A percentile compares a stretch with the other conserved stretches of the same genome.
phyloP scores from a whole-genome alignment of 2,888 invertebrate genomes.

The Drosophila kanekoi region DNA sequence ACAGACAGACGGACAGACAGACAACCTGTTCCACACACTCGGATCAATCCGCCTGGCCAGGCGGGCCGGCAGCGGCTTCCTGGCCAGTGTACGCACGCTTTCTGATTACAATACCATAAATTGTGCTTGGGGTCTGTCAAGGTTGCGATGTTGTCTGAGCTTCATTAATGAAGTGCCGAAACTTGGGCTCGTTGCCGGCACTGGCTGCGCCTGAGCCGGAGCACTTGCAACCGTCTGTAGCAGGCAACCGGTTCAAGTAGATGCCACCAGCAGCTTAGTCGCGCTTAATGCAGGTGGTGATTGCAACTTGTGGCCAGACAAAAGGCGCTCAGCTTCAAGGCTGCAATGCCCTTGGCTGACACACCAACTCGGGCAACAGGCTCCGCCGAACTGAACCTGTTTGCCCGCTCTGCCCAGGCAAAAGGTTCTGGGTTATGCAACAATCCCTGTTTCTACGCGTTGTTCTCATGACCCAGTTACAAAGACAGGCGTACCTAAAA shows the following conservation, averaged over 20 bases:
- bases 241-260: conserved; percentile 62
- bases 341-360: conserved; percentile 64
- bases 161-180: conserved; percentile 80
- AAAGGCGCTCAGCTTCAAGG: conserved; percentile 55
- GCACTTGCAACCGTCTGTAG: conserved; percentile 58
- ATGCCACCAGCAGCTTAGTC: conserved; percentile 53
- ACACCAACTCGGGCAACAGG: conserved; percentile 12
- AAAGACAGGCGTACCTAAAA: conserved; percentile 4
- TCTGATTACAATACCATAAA: conserved; percentile 66
- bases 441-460: conserved; percentile 19
- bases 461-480: conserved; percentile 75
- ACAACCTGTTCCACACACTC: conserved; percentile 71
- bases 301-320: conserved; percentile 56
- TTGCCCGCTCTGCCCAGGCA: conserved; percentile 32
- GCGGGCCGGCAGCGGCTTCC: conserved; percentile 37
- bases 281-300: conserved; percentile 75
- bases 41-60: conserved; percentile 33
- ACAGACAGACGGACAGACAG: conserved; percentile 3
- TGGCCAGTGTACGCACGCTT: conserved; percentile 39
- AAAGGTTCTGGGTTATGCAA: conserved; percentile 77
- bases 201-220: conserved; percentile 22
- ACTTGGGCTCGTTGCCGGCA: conserved; percentile 71
- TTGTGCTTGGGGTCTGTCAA: conserved; percentile 63
- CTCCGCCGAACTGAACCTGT: conserved; percentile 57
- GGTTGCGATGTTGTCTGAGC: conserved; percentile 56